Percentiles rank a stretch among this genome's conserved stretches.
Evolutionary conservation across 2,888 invertebrate species (phyloP).

Genomic region (Hypercompe scribonia): DNA sequence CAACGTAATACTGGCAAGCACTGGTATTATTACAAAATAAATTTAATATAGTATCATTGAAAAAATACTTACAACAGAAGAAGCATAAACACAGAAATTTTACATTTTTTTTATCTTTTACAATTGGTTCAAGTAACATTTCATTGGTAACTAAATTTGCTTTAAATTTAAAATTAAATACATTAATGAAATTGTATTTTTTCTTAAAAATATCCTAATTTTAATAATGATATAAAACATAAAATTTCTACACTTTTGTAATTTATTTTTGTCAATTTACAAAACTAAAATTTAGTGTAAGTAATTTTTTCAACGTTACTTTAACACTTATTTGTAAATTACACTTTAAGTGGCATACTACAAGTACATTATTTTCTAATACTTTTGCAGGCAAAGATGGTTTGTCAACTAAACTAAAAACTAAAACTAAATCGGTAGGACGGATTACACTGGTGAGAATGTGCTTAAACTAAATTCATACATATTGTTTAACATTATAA

Average conservation of each 20-base stretch:
- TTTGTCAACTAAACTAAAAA: slow-evolving; percentile 38
- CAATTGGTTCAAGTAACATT: neutral
- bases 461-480: slow-evolving; percentile 41
- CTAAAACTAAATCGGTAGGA: slow-evolving; percentile 74
- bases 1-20: slow-evolving; percentile 52
- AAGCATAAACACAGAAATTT: neutral
- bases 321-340: slow-evolving; percentile 16
- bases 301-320: slow-evolving; percentile 31
- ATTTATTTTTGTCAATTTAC: neutral
- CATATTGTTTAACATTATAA: slow-evolving; percentile 18
- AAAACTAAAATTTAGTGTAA: neutral
- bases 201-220: neutral
- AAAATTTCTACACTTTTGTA: neutral
- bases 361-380: slow-evolving; percentile 65
- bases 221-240: neutral
- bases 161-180: neutral
- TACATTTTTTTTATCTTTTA: neutral
- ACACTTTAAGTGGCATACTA: slow-evolving; percentile 41
- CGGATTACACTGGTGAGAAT: slow-evolving; percentile 73
- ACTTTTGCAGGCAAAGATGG: slow-evolving; percentile 81
- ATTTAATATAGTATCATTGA: slow-evolving; percentile 30
- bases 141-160: neutral
- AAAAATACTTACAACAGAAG: slow-evolving; percentile 3
- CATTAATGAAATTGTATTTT: neutral
- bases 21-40: slow-evolving; percentile 23